phyloP scores from a whole-genome alignment of 2,113 vertebrate genomes.

The Opisthocomus hoazin region DNA sequence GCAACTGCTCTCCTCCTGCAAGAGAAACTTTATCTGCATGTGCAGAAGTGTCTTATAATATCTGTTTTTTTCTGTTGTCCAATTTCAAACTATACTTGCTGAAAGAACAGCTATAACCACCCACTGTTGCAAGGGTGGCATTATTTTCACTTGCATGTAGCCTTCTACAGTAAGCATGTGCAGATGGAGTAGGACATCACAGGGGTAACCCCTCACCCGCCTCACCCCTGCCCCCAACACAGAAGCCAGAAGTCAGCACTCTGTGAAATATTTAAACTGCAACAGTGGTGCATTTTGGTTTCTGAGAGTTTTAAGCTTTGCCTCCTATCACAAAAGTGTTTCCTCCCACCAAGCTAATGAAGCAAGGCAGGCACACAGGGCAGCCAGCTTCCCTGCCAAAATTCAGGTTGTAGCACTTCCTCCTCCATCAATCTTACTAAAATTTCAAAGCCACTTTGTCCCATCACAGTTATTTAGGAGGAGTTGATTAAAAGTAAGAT shows the following conservation, averaged over 20 bases:
- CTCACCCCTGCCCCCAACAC: not conserved
- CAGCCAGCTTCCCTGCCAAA: not conserved
- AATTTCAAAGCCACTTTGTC: not conserved
- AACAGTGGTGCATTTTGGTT: not conserved
- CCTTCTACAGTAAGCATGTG: not conserved
- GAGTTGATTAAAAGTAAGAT: not conserved
- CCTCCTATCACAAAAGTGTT: not conserved
- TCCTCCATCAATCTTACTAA: not conserved
- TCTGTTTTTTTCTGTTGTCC: not conserved
- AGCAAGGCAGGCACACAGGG: not conserved
- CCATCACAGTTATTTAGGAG: not conserved
- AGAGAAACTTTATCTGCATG: not conserved
- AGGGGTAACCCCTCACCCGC: fast-evolving
- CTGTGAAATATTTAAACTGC: not conserved
- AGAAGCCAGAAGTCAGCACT: not conserved
- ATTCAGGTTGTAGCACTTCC: not conserved
- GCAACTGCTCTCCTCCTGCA: not conserved
- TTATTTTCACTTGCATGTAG: not conserved
- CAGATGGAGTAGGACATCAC: not conserved
- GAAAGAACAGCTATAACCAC: not conserved
- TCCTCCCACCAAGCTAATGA: not conserved
- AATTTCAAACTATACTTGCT: not conserved
- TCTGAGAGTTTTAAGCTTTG: not conserved
- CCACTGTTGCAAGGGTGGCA: not conserved
- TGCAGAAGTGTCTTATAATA: not conserved